Base-by-base conservation (phyloP, 2,888 invertebrate genomes). In the Nymphalis polychloros region DNA sequence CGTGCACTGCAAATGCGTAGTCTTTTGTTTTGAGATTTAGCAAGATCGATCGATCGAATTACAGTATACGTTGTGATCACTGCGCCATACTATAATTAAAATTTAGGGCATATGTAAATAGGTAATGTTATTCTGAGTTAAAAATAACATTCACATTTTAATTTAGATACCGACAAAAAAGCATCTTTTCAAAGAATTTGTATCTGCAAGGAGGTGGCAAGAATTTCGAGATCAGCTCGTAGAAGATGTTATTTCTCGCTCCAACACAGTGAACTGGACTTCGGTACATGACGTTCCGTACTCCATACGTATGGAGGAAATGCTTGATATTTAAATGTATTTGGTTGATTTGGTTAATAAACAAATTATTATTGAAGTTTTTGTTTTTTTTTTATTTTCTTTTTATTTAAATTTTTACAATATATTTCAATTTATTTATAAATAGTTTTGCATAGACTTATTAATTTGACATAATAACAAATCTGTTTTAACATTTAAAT, bases 231-330 rank as follows among this genome's bases (percentile, higher is more conserved):
- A 93, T 17, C 85, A 90, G 68, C 78, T 94, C 57, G 89, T 94
- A 0, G 78, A 87, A 7, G 92, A 93, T 63, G 87, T 94, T 20
- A 80, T 94, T 17, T 84, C 85, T 2, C 85, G 92, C 17, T 90
- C 89, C 67, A 90, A 89, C 61, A 84, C 92, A 19, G 90, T 89
- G 64, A 94, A 93, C 79, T 91, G 87, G 79, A 95, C 94, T 10
- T 93, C 93, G 0, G 85, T 93, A 10, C 94, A 95, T 67, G 94
- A 95, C 64, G 94, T 95, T 17, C 95, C 95, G 0, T 95, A 94
- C 77, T 94, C 94, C 47, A 94, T 95, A 68, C 88, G 95, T 27
- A 93, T 95, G 81, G 92, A 92, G 62, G 93, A 94, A 78, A 90
- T 92, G 87, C 77, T 88, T 8, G 89, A 92, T 71, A 84, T 90